Evolutionary conservation across 2,113 vertebrate genomes (phyloP).

Genomic region (Cacatua alba): DNA sequence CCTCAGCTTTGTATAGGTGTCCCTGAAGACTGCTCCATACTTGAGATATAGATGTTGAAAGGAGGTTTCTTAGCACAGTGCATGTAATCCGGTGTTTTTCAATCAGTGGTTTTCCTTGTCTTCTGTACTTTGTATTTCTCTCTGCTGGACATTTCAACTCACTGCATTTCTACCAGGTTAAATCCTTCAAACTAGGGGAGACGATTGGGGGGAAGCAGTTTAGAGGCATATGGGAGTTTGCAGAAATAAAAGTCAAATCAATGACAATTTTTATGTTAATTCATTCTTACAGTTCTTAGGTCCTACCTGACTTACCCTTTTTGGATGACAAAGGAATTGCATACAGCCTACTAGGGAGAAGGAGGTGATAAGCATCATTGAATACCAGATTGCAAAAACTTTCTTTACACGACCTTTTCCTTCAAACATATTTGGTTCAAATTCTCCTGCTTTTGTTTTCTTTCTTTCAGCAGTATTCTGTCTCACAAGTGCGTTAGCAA

Average conservation of each 20-base stretch:
- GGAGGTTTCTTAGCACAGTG: slow-evolving; percentile 16
- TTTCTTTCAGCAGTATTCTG: neutral
- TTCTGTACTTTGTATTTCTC: neutral
- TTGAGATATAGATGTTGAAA: slow-evolving; percentile 43
- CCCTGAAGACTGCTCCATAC: slow-evolving; percentile 21
- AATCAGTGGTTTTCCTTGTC: slow-evolving; percentile 1
- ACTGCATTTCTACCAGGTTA: neutral
- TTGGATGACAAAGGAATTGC: neutral
- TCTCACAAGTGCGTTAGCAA: neutral
- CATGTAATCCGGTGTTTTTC: neutral
- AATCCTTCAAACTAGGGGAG: neutral
- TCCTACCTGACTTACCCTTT: neutral
- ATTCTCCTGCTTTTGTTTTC: neutral
- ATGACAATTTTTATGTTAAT: neutral
- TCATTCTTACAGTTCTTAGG: neutral
- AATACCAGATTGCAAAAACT: neutral
- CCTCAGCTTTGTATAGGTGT: neutral
- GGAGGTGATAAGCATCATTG: neutral
- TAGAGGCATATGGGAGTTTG: neutral
- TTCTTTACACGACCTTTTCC: neutral
- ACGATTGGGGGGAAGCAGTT: neutral
- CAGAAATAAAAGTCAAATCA: neutral
- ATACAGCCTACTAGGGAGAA: neutral
- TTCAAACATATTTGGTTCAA: neutral
- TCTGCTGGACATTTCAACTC: neutral